phyloP scores from a whole-genome alignment of 2,888 invertebrate genomes.

The Lumbricus terrestris region DNA sequence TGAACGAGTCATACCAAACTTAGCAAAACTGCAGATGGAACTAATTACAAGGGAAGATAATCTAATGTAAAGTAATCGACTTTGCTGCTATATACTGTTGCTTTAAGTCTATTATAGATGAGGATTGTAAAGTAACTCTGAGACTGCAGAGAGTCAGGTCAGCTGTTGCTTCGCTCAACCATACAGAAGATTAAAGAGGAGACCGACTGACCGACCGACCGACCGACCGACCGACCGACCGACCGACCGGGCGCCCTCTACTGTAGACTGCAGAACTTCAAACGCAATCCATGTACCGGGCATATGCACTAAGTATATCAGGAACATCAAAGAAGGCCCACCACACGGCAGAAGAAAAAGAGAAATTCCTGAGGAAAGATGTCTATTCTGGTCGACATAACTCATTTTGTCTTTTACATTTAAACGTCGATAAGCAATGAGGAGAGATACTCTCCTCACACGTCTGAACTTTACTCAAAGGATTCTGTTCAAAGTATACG shows the following conservation, averaged over 20 bases:
- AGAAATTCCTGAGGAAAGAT: neutral
- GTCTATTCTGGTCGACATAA: neutral
- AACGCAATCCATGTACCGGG: neutral
- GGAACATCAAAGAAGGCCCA: neutral
- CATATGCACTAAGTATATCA: neutral
- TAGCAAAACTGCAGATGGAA: neutral
- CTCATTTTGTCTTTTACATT: too few species aligned
- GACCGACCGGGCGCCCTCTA: too few species aligned
- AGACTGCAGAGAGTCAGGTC: slow-evolving; percentile 3
- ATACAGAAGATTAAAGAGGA: neutral
- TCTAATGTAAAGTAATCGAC: neutral
- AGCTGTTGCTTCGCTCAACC: neutral
- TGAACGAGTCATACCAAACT: neutral
- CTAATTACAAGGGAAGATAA: neutral
- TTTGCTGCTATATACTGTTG: neutral
- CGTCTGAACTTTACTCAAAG: neutral
- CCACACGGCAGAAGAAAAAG: too few species aligned
- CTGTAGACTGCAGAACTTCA: too few species aligned
- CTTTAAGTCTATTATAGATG: neutral
- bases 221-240: too few species aligned
- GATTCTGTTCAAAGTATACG: neutral
- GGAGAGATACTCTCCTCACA: too few species aligned
- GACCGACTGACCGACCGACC: too few species aligned
- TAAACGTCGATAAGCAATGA: neutral
- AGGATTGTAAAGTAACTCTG: neutral